Evolutionary conservation across 1,140 invertebrate genomes (phyloP).

Genomic region (Drosophila seguyi): DNA sequence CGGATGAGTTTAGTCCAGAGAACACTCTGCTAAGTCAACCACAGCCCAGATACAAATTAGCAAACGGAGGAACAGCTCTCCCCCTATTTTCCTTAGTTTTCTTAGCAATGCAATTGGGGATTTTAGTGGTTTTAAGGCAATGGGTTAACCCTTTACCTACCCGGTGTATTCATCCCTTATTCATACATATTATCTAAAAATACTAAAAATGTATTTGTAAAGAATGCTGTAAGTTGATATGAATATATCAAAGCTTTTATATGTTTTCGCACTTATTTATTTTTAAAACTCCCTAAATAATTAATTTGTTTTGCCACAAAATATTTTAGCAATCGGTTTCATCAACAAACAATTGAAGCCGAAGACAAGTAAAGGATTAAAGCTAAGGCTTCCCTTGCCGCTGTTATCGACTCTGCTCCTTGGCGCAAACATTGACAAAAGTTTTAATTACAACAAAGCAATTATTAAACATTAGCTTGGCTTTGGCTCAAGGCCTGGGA

Average conservation of each 20-base stretch:
- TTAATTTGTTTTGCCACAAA: not conserved
- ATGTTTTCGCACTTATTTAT: not conserved
- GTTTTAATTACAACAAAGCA: constrained; percentile 76
- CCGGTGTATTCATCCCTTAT: not conserved
- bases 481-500: constrained; percentile 2
- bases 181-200: not conserved
- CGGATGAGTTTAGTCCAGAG: constrained; percentile 6
- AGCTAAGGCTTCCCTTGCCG: not conserved
- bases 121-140: not conserved
- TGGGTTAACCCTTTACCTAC: not conserved
- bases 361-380: not conserved
- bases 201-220: not conserved
- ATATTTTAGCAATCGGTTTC: not conserved
- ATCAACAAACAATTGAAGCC: not conserved
- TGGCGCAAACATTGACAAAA: constrained; percentile 68
- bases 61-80: constrained; percentile 20
- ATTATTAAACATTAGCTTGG: constrained; percentile 53
- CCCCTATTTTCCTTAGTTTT: not conserved
- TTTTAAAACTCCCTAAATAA: not conserved
- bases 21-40: constrained; percentile 35
- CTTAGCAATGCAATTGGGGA: not conserved
- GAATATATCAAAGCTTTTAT: not conserved
- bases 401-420: constrained; percentile 13
- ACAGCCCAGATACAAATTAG: constrained; percentile 71
- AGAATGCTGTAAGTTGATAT: not conserved